Conservation (phyloP, 1,140 invertebrate genomes). For the Diprion similis region DNA sequence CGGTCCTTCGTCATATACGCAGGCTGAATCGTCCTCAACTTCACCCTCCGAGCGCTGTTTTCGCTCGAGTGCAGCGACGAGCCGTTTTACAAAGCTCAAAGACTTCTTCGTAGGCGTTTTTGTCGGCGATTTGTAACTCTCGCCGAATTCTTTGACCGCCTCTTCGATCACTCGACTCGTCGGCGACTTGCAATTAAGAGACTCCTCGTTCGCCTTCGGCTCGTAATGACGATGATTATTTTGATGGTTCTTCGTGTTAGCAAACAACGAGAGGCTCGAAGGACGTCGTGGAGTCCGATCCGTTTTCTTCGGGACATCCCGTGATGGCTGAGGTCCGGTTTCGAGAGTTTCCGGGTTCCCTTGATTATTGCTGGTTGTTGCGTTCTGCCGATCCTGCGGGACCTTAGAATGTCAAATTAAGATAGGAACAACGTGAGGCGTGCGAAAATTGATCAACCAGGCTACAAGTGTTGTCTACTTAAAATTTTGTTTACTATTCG, state of each 20-base stretch:
- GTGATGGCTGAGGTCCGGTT: neutral
- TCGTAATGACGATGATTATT: neutral
- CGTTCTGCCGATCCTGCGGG: too few relatives aligned
- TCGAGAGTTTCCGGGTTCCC: too few relatives aligned
- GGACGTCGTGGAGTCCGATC: neutral
- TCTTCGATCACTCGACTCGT: neutral
- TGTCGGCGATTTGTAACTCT: constrained; percentile 26
- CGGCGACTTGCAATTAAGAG: constrained; percentile 24
- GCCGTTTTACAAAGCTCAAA: constrained; percentile 40
- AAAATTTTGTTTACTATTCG: too few relatives aligned
- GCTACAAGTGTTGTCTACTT: too few relatives aligned
- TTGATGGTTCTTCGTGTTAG: neutral
- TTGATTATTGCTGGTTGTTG: too few relatives aligned
- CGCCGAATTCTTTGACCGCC: constrained; percentile 33
- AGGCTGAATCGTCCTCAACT: constrained; percentile 5
- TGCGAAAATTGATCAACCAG: too few relatives aligned
- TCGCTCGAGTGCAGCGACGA: constrained; percentile 41
- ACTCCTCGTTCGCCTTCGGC: constrained; percentile 29
- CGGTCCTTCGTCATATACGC: rapidly evolving
- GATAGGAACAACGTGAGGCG: too few relatives aligned
- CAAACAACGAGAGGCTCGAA: neutral
- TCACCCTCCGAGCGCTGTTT: constrained; percentile 26
- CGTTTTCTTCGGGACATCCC: neutral
- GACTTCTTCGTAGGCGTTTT: neutral
- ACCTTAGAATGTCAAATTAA: too few relatives aligned